Base-by-base conservation (phyloP, 2,888 invertebrate species). In the Diplolepis rosae region DNA sequence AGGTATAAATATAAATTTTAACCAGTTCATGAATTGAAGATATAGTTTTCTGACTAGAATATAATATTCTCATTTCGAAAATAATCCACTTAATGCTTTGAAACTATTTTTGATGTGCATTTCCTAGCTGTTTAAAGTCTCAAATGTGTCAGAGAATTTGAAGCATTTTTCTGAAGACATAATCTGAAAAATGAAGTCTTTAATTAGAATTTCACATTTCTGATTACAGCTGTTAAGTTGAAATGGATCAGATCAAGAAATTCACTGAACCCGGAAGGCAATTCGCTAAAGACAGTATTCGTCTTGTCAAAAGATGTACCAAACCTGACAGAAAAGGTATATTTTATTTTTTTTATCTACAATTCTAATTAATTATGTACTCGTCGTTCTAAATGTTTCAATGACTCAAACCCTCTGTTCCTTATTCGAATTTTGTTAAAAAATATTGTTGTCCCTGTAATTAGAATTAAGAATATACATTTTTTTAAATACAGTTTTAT, bases 261-360 rank as follows among this genome's bases (percentile, higher is more conserved):
- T 95, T 97, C 86, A 92, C 98, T 74, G 98, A 98, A 90, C 99
- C 99, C 85, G 97, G 95, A 79, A 95, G 96, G 88, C 96, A 97
- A 89, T 99, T 99, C 90, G 94, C 98, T 85, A 99, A 99, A 91
- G 99, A 99, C 90, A 99, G 99, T 32, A 93, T 98, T 86, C 94
- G 99, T 90, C 92, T 99, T 86, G 98, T 99, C 48, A 99, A 99
- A 90, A 95, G 99, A 89, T 99, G 99, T 90, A 99, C 99, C 70
- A 99, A 99, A 90, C 99, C 99, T 68, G 99, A 99, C 89, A 94
- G 98, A 87, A 98, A 98, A 94, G 97, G 97, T 97, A 90, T 2
- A 32, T 61, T 66, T 48, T 42, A 61, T 68, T 50, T 69, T 18
- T 42, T 6, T 56, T 68, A 4, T n/a, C 28, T 5, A 32, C 9